Evolutionary conservation across 2,888 invertebrate species (phyloP), one percentile per base, ranked within the genome.

Genomic region (Diarsia mendica): DNA sequence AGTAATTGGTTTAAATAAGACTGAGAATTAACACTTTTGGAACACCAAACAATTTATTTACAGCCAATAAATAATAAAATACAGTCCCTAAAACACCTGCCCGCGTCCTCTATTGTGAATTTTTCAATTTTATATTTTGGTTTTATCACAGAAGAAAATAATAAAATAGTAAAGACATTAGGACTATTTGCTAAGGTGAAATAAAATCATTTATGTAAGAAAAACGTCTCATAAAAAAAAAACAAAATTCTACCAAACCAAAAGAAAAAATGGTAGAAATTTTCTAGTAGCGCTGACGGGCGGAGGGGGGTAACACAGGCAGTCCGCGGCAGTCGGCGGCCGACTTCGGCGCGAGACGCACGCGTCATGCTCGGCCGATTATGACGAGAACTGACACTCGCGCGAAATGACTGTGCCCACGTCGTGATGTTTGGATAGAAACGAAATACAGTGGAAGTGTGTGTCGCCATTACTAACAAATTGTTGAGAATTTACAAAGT

Each of bases 281-380:
- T 66, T 65, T 9, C 4, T 74, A 64, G 87, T 86, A 87, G 85
- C 69, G 73, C 80, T 79, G 74, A 65, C 74, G 75, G 68, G 72
- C 55, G 67, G 75, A 79, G 81, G 79, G 86, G 88, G 90, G 93
- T 89, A 93, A 92, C 91, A 87, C 92, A 80, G 88, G 39, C 70
- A 72, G 79, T 85, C 87, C 88, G 85, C 92, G 92, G 91, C 93
- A 96, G 96, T 96, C 93, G 92, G 90, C 92, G 92, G 92, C 91
- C 91, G 93, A 90, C 91, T 88, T 91, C 91, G 92, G 90, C 89
- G 91, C 92, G 92, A 82, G 90, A 82, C 90, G 90, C 90, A 88
- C 93, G 94, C 92, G 92, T 89, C 87, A 92, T 93, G 93, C 89
- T 87, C 77, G 80, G 82, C 78, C 84, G 79, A 87, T 88, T 84